phyloP scores from a whole-genome alignment of 2,888 invertebrate genomes.

The Atethmia centrago region DNA sequence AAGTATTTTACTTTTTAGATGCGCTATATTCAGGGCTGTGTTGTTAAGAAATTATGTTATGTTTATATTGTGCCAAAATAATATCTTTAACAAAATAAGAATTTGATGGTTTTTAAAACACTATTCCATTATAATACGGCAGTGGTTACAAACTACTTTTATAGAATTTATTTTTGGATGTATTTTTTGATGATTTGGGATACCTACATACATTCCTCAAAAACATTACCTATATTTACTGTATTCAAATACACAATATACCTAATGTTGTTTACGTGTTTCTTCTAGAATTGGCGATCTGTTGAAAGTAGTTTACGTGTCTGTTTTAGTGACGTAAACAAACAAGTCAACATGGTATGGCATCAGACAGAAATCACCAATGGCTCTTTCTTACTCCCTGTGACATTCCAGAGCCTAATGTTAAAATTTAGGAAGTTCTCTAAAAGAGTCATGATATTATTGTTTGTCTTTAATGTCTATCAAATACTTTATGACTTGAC shows the following conservation, averaged over 20 bases:
- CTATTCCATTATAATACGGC: slow-evolving; percentile 49
- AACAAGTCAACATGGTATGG: slow-evolving; percentile 9
- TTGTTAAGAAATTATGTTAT: slow-evolving; percentile 51
- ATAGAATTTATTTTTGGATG: slow-evolving; percentile 62
- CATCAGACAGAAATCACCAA: slow-evolving; percentile 4
- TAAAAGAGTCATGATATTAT: neutral
- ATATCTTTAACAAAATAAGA: slow-evolving; percentile 29
- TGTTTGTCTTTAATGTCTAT: slow-evolving; percentile 8
- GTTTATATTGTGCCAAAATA: slow-evolving; percentile 66
- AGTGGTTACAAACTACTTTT: slow-evolving; percentile 45
- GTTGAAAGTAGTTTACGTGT: slow-evolving; percentile 9
- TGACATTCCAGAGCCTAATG: slow-evolving; percentile 37
- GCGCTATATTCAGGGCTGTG: slow-evolving; percentile 60
- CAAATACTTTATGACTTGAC: neutral
- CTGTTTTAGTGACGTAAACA: slow-evolving; percentile 14
- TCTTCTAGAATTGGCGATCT: neutral
- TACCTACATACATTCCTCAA: slow-evolving; percentile 54
- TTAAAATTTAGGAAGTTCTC: neutral
- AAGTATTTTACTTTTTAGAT: slow-evolving; percentile 18
- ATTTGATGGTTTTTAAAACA: slow-evolving; percentile 32
- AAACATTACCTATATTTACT: slow-evolving; percentile 21
- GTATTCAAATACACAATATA: slow-evolving; percentile 34
- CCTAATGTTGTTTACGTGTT: slow-evolving; percentile 19
- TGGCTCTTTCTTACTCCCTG: slow-evolving; percentile 3
- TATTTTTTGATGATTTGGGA: slow-evolving; percentile 53